Percentiles rank a stretch among this genome's conserved stretches.
Evolutionary conservation across 2,113 vertebrate species (phyloP).

Genomic region (Amblyopsis rosae): DNA sequence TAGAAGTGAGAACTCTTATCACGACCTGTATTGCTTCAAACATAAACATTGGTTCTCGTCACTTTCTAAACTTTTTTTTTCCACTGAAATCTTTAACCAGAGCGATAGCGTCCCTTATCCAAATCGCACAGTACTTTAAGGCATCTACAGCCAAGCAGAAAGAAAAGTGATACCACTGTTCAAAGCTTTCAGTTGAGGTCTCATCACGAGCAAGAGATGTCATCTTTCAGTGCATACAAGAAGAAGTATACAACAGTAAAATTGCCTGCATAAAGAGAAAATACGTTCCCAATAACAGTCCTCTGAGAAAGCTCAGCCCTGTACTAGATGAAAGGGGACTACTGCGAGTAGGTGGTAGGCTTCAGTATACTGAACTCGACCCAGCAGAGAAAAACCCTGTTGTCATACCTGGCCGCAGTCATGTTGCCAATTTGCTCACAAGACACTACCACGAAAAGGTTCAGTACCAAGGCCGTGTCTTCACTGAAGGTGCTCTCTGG

Average conservation of each 20-base stretch:
- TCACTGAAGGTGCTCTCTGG: conserved; percentile 7
- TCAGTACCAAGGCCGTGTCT: conserved; percentile 15
- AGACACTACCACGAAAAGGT: conserved; percentile 19
- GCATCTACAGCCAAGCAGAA: neutral
- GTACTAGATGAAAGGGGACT: neutral
- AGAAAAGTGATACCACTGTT: conserved; percentile 7
- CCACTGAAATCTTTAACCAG: neutral
- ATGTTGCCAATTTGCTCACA: conserved; percentile 12
- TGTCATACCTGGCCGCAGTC: conserved; percentile 15
- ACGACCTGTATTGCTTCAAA: neutral
- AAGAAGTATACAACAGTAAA: neutral
- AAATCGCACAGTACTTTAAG: neutral
- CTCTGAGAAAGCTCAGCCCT: neutral
- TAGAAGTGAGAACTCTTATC: neutral
- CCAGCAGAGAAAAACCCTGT: conserved; percentile 12
- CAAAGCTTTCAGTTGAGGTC: neutral
- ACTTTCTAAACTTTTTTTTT: neutral
- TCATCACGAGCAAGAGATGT: conserved; percentile 1
- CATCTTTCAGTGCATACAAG: conserved; percentile 11
- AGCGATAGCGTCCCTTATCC: neutral
- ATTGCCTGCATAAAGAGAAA: neutral
- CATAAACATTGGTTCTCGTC: neutral
- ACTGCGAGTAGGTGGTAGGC: conserved; percentile 19
- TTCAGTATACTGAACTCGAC: conserved; percentile 4
- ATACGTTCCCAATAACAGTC: neutral